Percentiles rank a stretch among this genome's conserved stretches.
Conservation (phyloP, 2,888 invertebrate genomes). For the Drosophila putrida region DNA sequence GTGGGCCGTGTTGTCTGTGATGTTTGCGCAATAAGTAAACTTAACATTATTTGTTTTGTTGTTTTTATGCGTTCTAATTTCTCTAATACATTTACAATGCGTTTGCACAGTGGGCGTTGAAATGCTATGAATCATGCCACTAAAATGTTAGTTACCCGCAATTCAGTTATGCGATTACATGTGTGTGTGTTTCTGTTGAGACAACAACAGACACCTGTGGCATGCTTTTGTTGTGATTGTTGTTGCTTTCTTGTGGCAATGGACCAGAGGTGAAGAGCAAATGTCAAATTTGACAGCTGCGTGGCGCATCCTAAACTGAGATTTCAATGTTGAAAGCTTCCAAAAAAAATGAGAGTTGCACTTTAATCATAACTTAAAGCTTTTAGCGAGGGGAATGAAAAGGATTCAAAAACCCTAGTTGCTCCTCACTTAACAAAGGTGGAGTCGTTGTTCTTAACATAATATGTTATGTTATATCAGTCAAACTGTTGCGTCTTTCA, state of each 20-base stretch:
- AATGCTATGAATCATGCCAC: slow-evolving; percentile 63
- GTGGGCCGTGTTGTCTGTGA: slow-evolving; percentile 20
- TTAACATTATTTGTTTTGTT: slow-evolving; percentile 37
- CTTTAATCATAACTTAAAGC: slow-evolving; percentile 19
- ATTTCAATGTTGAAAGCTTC: slow-evolving; percentile 49
- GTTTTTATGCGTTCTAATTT: slow-evolving; percentile 48
- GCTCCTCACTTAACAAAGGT: too few relatives aligned
- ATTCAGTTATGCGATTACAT: slow-evolving; percentile 1
- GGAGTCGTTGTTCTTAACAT: too few relatives aligned
- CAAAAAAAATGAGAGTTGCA: slow-evolving; percentile 1
- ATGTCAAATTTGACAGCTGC: slow-evolving; percentile 71
- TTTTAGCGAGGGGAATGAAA: background rate
- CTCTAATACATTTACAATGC: slow-evolving; percentile 19
- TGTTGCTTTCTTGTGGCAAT: slow-evolving; percentile 14
- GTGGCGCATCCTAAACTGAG: slow-evolving; percentile 54
- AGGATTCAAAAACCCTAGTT: background rate
- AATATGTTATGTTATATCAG: too few relatives aligned
- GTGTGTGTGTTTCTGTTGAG: slow-evolving; percentile 13
- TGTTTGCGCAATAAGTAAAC: slow-evolving; percentile 56
- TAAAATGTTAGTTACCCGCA: slow-evolving; percentile 45
- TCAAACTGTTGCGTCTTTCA: too few relatives aligned
- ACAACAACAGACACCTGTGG: slow-evolving; percentile 63
- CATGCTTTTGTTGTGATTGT: slow-evolving; percentile 40
- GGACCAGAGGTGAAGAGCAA: slow-evolving; percentile 47
- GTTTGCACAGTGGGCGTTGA: slow-evolving; percentile 42